A percentile compares a stretch with the other conserved stretches of the same genome.
Conservation (phyloP, 2,113 vertebrate species). For the Cepphus grylle region DNA sequence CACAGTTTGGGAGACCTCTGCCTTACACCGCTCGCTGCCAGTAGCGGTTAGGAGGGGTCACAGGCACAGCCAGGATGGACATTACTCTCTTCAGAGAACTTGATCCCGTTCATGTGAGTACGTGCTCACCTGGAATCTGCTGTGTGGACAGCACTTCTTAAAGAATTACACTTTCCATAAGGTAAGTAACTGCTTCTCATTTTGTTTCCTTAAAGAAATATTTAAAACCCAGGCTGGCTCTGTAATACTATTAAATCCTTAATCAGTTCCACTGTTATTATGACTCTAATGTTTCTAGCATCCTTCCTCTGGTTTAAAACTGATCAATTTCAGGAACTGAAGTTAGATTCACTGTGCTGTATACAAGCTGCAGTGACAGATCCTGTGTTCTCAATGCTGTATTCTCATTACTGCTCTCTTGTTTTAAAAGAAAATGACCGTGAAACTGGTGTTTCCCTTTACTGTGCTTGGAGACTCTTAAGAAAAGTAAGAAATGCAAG, state of each 20-base stretch:
- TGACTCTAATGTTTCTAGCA: background rate
- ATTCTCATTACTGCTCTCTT: background rate
- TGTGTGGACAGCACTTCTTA: constrained; percentile 38
- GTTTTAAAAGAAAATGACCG: background rate
- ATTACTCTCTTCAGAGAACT: constrained; percentile 8
- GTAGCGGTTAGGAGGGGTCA: background rate
- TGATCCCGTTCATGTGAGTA: constrained; percentile 16
- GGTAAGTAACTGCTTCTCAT: constrained; percentile 39
- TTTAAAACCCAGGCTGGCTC: background rate
- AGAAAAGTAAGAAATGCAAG: background rate
- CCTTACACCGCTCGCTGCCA: background rate
- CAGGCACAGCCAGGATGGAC: constrained; percentile 37
- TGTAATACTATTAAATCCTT: background rate
- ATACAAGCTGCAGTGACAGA: background rate
- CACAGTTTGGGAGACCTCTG: background rate
- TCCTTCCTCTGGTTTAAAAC: background rate
- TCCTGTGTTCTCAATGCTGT: background rate
- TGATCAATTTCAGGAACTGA: background rate
- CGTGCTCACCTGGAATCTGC: constrained; percentile 30
- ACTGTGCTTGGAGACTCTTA: background rate
- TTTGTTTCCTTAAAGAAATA: constrained; percentile 25
- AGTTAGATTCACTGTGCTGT: background rate
- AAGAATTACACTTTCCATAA: background rate
- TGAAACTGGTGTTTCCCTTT: background rate
- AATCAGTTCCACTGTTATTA: background rate